Evolutionary conservation across 2,797 vertebrate genomes (phyloP), one percentile per base, ranked within the genome.

Genomic region (Sebastes aleutianus): DNA sequence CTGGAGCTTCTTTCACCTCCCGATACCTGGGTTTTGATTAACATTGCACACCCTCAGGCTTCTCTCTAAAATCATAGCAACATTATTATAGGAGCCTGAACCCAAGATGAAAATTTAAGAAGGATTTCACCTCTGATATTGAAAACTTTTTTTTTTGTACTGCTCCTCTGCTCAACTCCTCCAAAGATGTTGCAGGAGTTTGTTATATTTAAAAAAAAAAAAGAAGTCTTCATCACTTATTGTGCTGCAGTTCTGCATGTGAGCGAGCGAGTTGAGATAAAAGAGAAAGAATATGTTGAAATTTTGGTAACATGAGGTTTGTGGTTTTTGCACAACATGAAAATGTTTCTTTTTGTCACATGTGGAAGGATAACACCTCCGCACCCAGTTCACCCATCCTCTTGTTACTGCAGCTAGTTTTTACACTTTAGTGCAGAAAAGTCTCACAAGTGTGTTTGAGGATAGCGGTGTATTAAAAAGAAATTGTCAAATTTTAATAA

Each of bases 11-110:
- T 82, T 76, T 89, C 87, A 73, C 64, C 69, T 78, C 22, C 8
- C 67, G 78, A 87, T 74, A 47, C 66, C 58, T 6, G 74, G 79
- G 80, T 92, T 93, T 90, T 92, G 88, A 94, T 93, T 78, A 93
- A 90, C 83, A 89, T 86, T 91, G 87, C 88, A 92, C 74, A 79
- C 77, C 72, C 59, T 56, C 34, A 20, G 78, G 64, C 83, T 79
- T 71, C 74, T 79, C 78, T 82, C 63, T 57, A 64, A 88, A 91
- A 89, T 78, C 80, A 80, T 78, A 85, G 86, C 24, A 80, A 88
- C 86, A 80, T 89, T 82, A 85, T 8, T 77, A 69, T 72, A 24
- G 43, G 34, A 80, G 78, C 36, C 81, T 58, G 77, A 90, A 80
- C 62, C 56, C 61, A 5, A 62, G 88, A 91, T 90, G 53, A 90